These are phyloP conservation scores for Aphaenogaster floridana DNA, from an alignment of 1,140 invertebrate species.

Conservation along the genomic window DNA sequence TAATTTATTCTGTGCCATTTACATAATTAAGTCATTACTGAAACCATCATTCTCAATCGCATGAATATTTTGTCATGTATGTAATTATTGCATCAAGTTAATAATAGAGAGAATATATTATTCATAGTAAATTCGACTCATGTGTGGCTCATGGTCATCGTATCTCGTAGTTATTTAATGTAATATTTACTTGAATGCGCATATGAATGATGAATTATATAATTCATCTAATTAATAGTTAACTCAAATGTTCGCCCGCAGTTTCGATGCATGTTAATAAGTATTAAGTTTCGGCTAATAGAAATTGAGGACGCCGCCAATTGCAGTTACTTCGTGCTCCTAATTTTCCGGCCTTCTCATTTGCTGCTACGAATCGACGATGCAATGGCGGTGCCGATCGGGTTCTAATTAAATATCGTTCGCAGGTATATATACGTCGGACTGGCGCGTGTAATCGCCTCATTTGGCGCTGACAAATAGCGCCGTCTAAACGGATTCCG, in stretches of 20 bases:
- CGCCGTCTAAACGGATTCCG: conserved; percentile 75
- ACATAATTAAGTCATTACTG: conserved; percentile 38
- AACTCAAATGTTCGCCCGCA: neutral
- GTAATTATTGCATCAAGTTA: conserved; percentile 31
- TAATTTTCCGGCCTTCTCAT: conserved; percentile 31
- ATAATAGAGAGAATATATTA: conserved; percentile 29
- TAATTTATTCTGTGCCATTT: conserved; percentile 19
- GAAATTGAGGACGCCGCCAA: conserved; percentile 3
- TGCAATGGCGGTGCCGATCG: conserved; percentile 51
- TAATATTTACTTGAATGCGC: neutral
- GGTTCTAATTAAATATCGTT: conserved; percentile 75
- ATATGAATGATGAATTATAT: conserved; percentile 15
- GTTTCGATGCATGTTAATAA: conserved; percentile 16
- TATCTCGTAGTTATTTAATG: neutral
- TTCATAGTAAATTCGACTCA: neutral
- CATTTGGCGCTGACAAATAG: conserved; percentile 77
- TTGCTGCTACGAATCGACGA: neutral
- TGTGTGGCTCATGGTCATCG: neutral
- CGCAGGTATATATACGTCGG: conserved; percentile 43
- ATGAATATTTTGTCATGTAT: conserved; percentile 8
- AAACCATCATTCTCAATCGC: neutral
- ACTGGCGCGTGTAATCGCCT: conserved; percentile 68
- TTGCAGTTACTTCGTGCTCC: conserved; percentile 30
- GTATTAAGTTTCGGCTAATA: conserved; percentile 12
- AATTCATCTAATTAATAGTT: conserved; percentile 26